These are phyloP conservation scores for Bombus difficillimus DNA, from an alignment of 1,140 invertebrate genomes.

Conservation along the genomic window DNA sequence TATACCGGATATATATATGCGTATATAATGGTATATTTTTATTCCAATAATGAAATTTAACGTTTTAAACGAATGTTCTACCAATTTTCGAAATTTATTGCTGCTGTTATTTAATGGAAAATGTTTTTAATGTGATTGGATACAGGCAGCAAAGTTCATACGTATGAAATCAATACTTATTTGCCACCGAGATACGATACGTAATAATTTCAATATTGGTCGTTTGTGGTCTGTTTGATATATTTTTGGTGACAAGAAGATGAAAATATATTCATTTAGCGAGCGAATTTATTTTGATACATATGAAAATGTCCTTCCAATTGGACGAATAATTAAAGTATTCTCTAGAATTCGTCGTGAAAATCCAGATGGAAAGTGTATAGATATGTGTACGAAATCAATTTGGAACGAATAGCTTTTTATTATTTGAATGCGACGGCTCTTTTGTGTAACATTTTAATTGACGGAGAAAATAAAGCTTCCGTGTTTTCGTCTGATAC, in stretches of 20 bases:
- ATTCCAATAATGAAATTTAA: neutral
- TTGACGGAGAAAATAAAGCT: neutral
- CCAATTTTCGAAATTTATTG: neutral
- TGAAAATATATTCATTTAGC: constrained; percentile 7
- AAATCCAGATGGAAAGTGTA: neutral
- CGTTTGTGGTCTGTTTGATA: neutral
- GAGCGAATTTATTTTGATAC: neutral
- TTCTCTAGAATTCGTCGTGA: neutral
- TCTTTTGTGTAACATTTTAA: constrained; percentile 9
- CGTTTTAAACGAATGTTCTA: neutral
- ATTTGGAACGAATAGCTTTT: neutral
- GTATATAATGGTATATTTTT: neutral
- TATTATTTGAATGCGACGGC: neutral
- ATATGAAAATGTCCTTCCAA: neutral
- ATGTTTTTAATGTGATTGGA: neutral
- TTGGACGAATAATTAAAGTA: neutral
- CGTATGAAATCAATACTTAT: neutral
- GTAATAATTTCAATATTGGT: constrained; percentile 1
- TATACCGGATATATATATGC: no score
- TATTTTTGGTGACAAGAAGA: neutral
- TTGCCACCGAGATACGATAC: neutral
- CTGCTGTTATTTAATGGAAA: neutral
- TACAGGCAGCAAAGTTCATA: neutral
- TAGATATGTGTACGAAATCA: no score
- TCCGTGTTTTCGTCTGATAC: neutral